phyloP scores from a whole-genome alignment of 2,113 vertebrate genomes.

The Odocoileus hemionus region DNA sequence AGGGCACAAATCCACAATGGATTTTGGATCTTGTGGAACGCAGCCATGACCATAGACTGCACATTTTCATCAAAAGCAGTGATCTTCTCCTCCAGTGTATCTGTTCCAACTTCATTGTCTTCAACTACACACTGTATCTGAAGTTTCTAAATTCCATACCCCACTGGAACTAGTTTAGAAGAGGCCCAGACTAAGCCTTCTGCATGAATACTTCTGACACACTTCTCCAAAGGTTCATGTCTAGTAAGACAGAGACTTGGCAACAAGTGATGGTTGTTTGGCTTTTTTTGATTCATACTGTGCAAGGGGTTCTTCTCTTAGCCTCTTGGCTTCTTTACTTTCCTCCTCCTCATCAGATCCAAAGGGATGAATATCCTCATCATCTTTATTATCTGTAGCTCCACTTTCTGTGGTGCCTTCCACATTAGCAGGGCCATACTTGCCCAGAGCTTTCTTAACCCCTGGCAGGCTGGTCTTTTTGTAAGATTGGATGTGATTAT shows the following conservation, averaged over 20 bases:
- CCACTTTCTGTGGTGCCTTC: constrained; percentile 85
- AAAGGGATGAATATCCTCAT: constrained; percentile 95
- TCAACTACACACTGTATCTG: constrained; percentile 96
- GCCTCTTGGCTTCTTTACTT: constrained; percentile 85
- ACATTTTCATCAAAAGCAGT: constrained; percentile 95
- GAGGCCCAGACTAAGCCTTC: constrained; percentile 97
- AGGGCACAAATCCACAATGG: background rate
- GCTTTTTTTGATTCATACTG: constrained; percentile 95
- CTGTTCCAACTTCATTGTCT: constrained; percentile 96
- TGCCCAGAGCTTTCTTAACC: constrained; percentile 93
- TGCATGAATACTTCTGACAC: constrained; percentile 90
- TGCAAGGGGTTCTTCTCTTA: constrained; percentile 92
- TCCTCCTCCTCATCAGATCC: constrained; percentile 98
- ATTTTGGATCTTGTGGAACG: constrained; percentile 95
- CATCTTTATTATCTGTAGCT: constrained; percentile 79
- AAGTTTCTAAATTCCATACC: constrained; percentile 97
- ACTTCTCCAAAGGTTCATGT: constrained; percentile 96
- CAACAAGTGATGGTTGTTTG: constrained; percentile 93
- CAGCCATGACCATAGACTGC: constrained; percentile 97
- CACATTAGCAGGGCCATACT: constrained; percentile 91
- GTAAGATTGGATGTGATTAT: background rate
- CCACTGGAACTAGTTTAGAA: constrained; percentile 94
- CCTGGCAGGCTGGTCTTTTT: constrained; percentile 92
- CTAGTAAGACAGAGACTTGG: constrained; percentile 93
- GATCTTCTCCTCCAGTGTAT: constrained; percentile 93